Base-by-base conservation (phyloP, 2,888 invertebrate genomes). In the Drosophila conformis region DNA sequence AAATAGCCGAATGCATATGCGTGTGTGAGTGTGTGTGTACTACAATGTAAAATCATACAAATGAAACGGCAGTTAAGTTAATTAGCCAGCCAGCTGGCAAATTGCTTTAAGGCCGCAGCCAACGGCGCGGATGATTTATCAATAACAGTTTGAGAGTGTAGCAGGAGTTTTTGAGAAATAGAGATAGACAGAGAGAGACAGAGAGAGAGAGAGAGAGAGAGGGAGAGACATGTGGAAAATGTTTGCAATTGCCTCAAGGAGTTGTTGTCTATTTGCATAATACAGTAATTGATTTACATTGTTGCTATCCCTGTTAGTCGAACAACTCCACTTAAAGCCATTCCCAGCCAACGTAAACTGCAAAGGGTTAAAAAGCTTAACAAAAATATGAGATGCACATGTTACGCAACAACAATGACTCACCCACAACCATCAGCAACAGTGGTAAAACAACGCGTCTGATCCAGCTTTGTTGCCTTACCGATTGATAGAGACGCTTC, bases 61-160 rank as follows among this genome's bases (percentile, higher is more conserved):
- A 57, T 63, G 53, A 69, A 70, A 76, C 58, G 67, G 57, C 64
- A 71, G 76, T 74, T 80, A 77, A 88, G 79, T 73, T 86, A 76
- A 82, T 82, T 80, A 78, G 71, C 54, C 73, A 73, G 70, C 64
- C 68, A 76, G 54, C 51, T 60, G 60, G 64, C 62, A 69, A 83
- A 82, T 83, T 80, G 87, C 78, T 82, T 80, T 76, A 80, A 73
- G 71, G 72, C 61, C 87, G 54, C 73, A 76, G 82, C 85, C 82
- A 82, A 75, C 80, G 74, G 86, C 52, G 82, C 87, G 79, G 79
- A 83, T 85, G 82, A 85, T 85, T 83, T 83, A 77, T 73, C 69
- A 73, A 58, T 25, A 51, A 33, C n/a, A 53, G 36, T 33, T 11
- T 13, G 27, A 27, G 13, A 63, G 38, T 46, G 13, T 13, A 21